Evolutionary conservation across 2,113 vertebrate species (phyloP).

Genomic region (Euleptes europaea): DNA sequence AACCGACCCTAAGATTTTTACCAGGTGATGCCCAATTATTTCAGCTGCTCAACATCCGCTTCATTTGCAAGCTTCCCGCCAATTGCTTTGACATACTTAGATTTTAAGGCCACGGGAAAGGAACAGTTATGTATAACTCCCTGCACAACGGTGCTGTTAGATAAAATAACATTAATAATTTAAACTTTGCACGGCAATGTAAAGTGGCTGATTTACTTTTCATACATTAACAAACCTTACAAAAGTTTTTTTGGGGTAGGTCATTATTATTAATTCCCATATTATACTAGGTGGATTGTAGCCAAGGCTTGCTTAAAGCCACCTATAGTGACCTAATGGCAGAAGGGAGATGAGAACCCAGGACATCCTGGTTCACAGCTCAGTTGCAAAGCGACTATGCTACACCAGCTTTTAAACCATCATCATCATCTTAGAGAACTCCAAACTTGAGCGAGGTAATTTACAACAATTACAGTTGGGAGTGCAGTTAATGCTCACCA

Average conservation of each 20-base stretch:
- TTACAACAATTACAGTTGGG: no score
- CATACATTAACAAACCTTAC: no score
- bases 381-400: not conserved
- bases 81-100: not conserved
- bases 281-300: not conserved
- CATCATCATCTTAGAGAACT: no score
- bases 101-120: not conserved
- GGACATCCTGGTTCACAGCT: not conserved
- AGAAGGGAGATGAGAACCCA: not conserved
- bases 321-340: not conserved
- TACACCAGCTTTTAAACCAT: not conserved
- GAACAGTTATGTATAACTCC: not conserved
- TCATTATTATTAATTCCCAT: not conserved
- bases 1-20: not conserved
- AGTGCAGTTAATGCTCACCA: no score
- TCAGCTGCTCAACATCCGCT: not conserved
- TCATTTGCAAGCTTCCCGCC: not conserved
- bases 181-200: no score
- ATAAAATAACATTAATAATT: no score
- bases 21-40: not conserved
- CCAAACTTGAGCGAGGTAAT: no score
- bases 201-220: no score
- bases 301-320: not conserved
- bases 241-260: no score
- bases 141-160: not conserved